Evolutionary conservation across 2,888 invertebrate species (phyloP), one percentile per base, ranked within the genome.

Genomic region (Antheraea yamamai): DNA sequence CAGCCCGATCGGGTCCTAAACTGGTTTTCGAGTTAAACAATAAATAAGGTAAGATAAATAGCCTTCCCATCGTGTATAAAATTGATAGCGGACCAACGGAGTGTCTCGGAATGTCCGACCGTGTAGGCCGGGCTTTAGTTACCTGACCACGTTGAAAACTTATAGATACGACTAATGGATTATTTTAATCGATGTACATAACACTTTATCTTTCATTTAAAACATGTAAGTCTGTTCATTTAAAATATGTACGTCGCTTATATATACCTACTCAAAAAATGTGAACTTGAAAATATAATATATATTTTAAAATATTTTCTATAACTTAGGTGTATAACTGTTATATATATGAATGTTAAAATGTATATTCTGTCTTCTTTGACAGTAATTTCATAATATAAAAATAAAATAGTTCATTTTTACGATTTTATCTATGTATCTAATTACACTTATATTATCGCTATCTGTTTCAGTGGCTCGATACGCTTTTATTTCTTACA

Each of bases 21-120:
- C 94, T 87, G 94, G 94, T 94, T 95, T 91, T 87, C 78, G 86
- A 93, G 91, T 92, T 91, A 90, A 89, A 85, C 87, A 93, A 94
- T 95, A 95, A 95, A 95, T 94, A 94, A 94, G 90, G 87, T 81
- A 94, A 94, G 94, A 94, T 94, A 95, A 94, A 95, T 94, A 88
- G 91, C 87, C 89, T 90, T 91, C 93, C 92, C 92, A 91, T 89
- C 90, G 91, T 83, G 92, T 93, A 93, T 93, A 91, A 93, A 92
- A 92, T 94, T 94, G 93, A 95, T 93, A 94, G 94, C 87, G 89
- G 91, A 84, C 92, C 91, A 90, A 88, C 89, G 78, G 84, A 83
- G 87, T 85, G 85, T 81, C 83, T 87, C 80, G 92, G 92, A 92
- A 91, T 92, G 89, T 85, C 83, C 82, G 88, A 77, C 78, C 84